Evolutionary conservation across 2,888 invertebrate species (phyloP), one percentile per base, ranked within the genome.

Genomic region (Pandemis corylana): DNA sequence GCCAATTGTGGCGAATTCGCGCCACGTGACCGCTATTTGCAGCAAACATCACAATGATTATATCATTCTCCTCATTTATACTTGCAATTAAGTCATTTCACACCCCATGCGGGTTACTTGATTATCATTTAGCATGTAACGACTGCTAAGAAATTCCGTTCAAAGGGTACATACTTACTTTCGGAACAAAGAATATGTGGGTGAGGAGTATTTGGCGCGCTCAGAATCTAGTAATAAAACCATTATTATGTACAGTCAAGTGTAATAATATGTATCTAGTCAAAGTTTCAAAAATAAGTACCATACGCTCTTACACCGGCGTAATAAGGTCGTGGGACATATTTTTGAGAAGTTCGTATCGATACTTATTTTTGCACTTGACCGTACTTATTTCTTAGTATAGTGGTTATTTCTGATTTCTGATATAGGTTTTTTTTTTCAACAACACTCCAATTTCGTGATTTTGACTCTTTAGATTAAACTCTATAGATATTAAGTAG

Each of bases 21-120:
- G 87, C 75, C 94, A 94, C 94, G 94, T 93, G 94, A 93, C 94
- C 93, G 84, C 89, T 91, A 92, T 93, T 93, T 90, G 89, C 83
- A 81, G 83, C 86, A 88, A 85, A 83, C 88, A 90, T 90, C 89
- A 87, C 87, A 89, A 87, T 85, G 80, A 85, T 88, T 84, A 88
- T 88, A 89, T 84, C 83, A 85, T 87, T 87, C 83, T 84, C 84
- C 85, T 90, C 91, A 91, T 92, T 93, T 92, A 91, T 87, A 85
- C 83, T 81, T 81, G 80, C 90, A 91, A 93, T 94, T 93, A 93
- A 92, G 89, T 85, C 87, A 84, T 90, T 86, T 84, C 85, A 83
- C 79, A 86, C 84, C 84, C 86, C 85, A 94, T 94, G 93, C 94
- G 94, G 94, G 94, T 79, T 75, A 65, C 79, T 84, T 82, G 80